These are phyloP conservation scores for Hymenopus coronatus DNA, from an alignment of 2,888 invertebrate species.

Conservation along the genomic window DNA sequence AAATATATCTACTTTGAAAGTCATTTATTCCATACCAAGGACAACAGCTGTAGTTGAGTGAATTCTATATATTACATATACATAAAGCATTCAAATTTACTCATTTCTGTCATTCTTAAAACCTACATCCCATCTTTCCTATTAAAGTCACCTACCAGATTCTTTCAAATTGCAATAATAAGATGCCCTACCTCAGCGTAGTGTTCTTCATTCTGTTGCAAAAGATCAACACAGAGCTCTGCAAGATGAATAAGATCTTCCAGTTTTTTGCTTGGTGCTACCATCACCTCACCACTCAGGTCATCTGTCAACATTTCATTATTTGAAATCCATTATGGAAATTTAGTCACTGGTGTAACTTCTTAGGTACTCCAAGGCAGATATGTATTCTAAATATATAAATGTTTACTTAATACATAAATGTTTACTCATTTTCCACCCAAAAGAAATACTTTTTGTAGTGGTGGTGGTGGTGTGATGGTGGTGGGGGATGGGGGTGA, in stretches of 20 bases:
- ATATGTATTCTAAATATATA: background rate
- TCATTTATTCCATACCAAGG: background rate
- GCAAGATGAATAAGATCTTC: conserved; percentile 97
- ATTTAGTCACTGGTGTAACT: background rate
- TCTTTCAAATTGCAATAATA: background rate
- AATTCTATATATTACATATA: background rate
- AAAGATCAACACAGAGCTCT: conserved; percentile 94
- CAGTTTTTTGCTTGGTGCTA: conserved; percentile 83
- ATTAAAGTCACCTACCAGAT: background rate
- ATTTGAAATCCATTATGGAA: conserved; percentile 19
- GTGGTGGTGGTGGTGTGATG: too few species aligned
- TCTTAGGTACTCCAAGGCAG: background rate
- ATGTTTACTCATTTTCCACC: too few species aligned
- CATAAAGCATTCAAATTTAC: background rate
- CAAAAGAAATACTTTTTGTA: too few species aligned
- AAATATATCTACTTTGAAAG: background rate
- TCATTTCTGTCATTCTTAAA: background rate
- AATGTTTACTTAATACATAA: background rate
- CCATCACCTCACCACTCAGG: conserved; percentile 75
- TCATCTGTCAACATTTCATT: conserved; percentile 58
- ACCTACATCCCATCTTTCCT: background rate
- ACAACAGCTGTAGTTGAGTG: background rate
- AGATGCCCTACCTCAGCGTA: conserved; percentile 88
- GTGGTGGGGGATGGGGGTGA: too few species aligned
- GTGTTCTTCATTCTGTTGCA: conserved; percentile 99